phyloP scores from a whole-genome alignment of 2,797 vertebrate species.

The Eupleurogrammus muticus region DNA sequence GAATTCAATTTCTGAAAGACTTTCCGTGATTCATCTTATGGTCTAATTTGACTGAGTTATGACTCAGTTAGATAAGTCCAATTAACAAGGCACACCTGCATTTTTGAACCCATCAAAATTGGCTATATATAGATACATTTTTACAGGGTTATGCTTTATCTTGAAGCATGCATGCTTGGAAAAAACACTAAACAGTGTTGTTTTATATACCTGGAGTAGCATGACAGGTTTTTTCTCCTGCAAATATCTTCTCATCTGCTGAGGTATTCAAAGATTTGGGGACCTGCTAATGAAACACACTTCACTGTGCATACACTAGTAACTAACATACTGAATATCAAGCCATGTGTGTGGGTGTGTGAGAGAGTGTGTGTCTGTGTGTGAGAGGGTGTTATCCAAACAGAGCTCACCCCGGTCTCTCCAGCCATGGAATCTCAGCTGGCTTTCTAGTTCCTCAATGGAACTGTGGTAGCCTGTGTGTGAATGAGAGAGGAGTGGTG shows the following conservation, averaged over 20 bases:
- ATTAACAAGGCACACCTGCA: no score
- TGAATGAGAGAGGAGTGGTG: slow-evolving; percentile 35
- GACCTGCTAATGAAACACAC: slow-evolving; percentile 30
- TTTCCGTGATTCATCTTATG: no score
- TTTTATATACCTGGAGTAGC: no score
- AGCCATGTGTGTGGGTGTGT: slow-evolving; percentile 47
- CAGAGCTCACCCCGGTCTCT: slow-evolving; percentile 72
- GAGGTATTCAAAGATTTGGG: neutral
- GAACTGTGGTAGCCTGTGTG: slow-evolving; percentile 37
- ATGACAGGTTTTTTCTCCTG: no score
- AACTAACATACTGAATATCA: slow-evolving; percentile 33
- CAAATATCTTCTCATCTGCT: neutral
- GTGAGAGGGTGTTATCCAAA: slow-evolving; percentile 75
- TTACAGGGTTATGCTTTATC: no score
- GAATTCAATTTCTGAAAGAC: no score
- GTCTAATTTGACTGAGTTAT: no score
- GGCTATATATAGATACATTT: no score
- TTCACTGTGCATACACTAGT: slow-evolving; percentile 10
- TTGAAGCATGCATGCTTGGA: no score
- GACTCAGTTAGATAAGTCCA: no score
- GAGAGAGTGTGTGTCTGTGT: slow-evolving; percentile 25
- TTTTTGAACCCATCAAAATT: no score
- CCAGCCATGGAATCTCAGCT: slow-evolving; percentile 74
- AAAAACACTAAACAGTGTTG: no score
- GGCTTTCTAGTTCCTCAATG: slow-evolving; percentile 76